Conservation (phyloP, 2,888 invertebrate species). For the Timema podura region DNA sequence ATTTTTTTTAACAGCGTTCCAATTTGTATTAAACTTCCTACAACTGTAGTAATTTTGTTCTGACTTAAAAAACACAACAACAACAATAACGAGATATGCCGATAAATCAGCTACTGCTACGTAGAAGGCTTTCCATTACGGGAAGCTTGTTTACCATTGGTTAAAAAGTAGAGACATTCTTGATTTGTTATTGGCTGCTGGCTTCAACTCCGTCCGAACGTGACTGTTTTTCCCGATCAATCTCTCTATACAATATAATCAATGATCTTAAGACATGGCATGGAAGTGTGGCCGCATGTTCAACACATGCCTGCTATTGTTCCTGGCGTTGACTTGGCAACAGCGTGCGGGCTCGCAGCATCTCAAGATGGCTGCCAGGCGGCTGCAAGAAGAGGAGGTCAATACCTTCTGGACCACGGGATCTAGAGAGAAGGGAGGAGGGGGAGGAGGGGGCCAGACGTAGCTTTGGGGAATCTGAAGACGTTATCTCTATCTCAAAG, state of each 20-base stretch:
- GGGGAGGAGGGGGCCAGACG: background rate
- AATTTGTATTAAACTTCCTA: too few species aligned
- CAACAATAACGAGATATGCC: background rate
- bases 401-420: conserved; percentile 7
- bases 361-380: conserved; percentile 14
- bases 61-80: background rate
- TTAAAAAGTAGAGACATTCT: conserved; percentile 6
- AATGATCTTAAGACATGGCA: background rate
- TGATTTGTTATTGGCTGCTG: conserved; percentile 15
- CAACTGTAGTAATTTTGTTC: background rate
- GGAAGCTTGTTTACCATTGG: background rate
- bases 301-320: conserved; percentile 14
- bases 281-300: background rate
- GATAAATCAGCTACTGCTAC: conserved; percentile 10
- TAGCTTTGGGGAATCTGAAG: conserved; percentile 11
- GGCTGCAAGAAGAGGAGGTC: conserved; percentile 7
- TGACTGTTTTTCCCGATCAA: conserved; percentile 12
- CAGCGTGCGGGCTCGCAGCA: conserved; percentile 1
- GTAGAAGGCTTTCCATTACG: background rate
- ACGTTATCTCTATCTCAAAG: conserved; percentile 9
- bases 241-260: conserved; percentile 9
- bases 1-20: too few species aligned
- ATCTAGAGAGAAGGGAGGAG: background rate
- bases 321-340: conserved; percentile 9
- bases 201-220: background rate